phyloP scores from a whole-genome alignment of 2,888 invertebrate genomes.

The Iselma pallidipennis region DNA sequence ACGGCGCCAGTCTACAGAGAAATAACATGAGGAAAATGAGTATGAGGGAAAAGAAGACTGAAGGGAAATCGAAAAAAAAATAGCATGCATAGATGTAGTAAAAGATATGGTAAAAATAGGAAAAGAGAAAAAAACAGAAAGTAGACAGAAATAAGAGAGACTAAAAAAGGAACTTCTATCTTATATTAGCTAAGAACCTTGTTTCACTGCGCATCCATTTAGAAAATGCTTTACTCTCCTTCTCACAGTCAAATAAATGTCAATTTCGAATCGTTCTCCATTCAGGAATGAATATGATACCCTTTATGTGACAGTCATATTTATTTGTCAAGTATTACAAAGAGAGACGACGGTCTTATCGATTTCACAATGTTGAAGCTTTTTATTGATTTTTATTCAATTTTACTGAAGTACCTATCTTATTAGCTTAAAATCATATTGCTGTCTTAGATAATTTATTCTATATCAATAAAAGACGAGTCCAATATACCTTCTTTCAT shows the following conservation, averaged over 20 bases:
- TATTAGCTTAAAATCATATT: background rate
- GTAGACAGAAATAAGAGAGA: constrained; percentile 18
- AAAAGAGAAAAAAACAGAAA: background rate
- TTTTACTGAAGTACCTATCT: background rate
- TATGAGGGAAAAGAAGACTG: no score
- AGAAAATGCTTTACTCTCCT: constrained; percentile 33
- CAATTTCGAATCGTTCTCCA: constrained; percentile 35
- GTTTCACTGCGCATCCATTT: constrained; percentile 37
- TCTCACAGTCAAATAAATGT: constrained; percentile 39
- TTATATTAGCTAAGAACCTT: constrained; percentile 31
- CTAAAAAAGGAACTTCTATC: constrained; percentile 17
- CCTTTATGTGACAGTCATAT: constrained; percentile 34
- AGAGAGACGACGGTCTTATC: background rate
- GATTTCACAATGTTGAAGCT: background rate
- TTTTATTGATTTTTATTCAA: constrained; percentile 1
- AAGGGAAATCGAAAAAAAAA: no score
- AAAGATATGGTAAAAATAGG: background rate
- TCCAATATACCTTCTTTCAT: no score
- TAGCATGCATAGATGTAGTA: no score
- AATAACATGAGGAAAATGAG: no score
- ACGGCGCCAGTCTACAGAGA: constrained; percentile 7
- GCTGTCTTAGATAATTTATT: background rate
- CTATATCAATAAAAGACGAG: background rate
- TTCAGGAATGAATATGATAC: constrained; percentile 33
- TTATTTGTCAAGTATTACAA: constrained; percentile 27